A percentile compares a stretch with the other conserved stretches of the same genome.
Evolutionary conservation across 2,797 vertebrate genomes (phyloP).

Genomic region (Platyrinchus mystaceus): DNA sequence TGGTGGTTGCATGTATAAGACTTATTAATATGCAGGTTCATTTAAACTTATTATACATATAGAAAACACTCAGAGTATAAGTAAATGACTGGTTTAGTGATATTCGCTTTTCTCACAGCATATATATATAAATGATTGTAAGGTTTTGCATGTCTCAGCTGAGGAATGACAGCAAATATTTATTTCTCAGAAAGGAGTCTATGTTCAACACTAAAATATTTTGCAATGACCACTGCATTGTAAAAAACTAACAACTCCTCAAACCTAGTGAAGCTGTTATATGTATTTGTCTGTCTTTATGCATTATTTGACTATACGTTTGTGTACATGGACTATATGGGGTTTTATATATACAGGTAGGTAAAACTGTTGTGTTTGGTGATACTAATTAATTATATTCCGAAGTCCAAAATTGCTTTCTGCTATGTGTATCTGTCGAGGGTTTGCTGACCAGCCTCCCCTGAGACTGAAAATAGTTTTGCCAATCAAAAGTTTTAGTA

Average conservation of each 20-base stretch:
- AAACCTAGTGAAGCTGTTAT: not conserved
- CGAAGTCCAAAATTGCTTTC: not conserved
- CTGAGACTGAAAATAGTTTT: too few species aligned
- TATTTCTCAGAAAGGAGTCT: not conserved
- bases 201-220: not conserved
- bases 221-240: not conserved
- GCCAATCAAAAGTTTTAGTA: too few species aligned
- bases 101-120: not conserved
- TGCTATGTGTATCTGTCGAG: not conserved
- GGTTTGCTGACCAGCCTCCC: too few species aligned
- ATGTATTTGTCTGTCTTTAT: not conserved
- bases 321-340: not conserved
- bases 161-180: not conserved
- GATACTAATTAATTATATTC: not conserved
- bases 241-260: not conserved
- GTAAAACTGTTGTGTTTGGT: not conserved
- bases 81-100: not conserved
- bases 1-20: not conserved
- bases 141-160: not conserved
- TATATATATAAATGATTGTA: not conserved
- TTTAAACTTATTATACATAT: not conserved
- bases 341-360: not conserved
- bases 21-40: not conserved
- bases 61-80: not conserved
- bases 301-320: not conserved